Evolutionary conservation across 2,888 invertebrate genomes (phyloP).

Genomic region (Volucella inflata): DNA sequence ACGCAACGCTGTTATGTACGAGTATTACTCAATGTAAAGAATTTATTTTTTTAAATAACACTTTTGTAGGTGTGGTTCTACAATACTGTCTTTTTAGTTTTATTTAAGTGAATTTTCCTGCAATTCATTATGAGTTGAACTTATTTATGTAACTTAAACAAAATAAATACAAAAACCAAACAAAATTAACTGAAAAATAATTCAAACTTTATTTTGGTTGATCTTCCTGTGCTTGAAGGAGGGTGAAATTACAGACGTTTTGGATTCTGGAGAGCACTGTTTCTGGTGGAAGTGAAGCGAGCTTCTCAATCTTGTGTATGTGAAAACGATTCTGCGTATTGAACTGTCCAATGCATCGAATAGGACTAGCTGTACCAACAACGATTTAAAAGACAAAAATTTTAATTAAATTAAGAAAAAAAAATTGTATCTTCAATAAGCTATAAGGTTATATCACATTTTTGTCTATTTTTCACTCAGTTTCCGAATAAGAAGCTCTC

Average conservation of each 20-base stretch:
- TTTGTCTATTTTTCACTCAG: too few relatives aligned
- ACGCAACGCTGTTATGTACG: slow-evolving; percentile 33
- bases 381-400: neutral
- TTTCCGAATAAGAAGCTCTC: too few relatives aligned
- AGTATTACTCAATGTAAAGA: slow-evolving; percentile 30
- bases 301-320: slow-evolving; percentile 78
- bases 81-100: slow-evolving; percentile 42
- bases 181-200: neutral
- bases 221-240: slow-evolving; percentile 77
- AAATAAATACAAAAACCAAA: slow-evolving; percentile 29
- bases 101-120: slow-evolving; percentile 48
- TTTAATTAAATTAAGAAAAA: neutral
- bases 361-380: slow-evolving; percentile 77
- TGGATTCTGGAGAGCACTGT: slow-evolving; percentile 79
- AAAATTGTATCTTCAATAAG: too few relatives aligned
- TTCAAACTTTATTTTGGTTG: neutral
- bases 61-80: slow-evolving; percentile 38
- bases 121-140: slow-evolving; percentile 10
- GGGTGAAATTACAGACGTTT: slow-evolving; percentile 79
- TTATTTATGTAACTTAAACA: slow-evolving; percentile 28
- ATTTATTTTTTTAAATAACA: slow-evolving; percentile 40
- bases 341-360: slow-evolving; percentile 80
- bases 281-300: slow-evolving; percentile 56
- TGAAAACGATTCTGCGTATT: slow-evolving; percentile 79
- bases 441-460: too few relatives aligned